phyloP scores from a whole-genome alignment of 2,888 invertebrate species.

The Rhimphoctona megacephalus region DNA sequence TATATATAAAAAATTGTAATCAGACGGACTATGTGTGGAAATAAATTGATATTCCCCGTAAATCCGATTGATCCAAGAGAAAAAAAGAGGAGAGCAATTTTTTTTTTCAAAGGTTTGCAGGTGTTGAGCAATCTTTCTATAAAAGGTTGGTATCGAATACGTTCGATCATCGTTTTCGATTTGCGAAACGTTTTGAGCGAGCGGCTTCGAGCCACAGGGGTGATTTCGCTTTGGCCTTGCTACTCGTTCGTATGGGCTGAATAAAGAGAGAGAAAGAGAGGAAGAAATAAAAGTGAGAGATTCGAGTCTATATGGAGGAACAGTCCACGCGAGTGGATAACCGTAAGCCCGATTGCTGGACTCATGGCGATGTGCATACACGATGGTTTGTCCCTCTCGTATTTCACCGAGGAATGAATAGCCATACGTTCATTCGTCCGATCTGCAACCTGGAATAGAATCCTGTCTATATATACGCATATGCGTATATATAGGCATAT shows the following conservation, averaged over 20 bases:
- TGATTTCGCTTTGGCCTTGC: conserved; percentile 50
- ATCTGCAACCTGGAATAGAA: conserved; percentile 58
- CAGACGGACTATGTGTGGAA: neutral
- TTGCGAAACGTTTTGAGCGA: conserved; percentile 68
- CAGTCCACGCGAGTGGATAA: conserved; percentile 63
- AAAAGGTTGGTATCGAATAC: conserved; percentile 62
- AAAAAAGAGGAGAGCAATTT: neutral
- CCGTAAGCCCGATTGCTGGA: conserved; percentile 78
- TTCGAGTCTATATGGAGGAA: conserved; percentile 64
- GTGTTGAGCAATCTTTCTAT: conserved; percentile 68
- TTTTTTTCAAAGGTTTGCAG: conserved; percentile 58
- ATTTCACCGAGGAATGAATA: conserved; percentile 65
- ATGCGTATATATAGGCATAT: conserved; percentile 12
- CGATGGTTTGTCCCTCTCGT: conserved; percentile 53
- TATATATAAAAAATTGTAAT: neutral
- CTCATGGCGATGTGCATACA: conserved; percentile 62
- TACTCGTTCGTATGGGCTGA: conserved; percentile 53
- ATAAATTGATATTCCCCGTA: conserved; percentile 2
- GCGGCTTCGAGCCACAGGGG: conserved; percentile 35
- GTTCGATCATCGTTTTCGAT: conserved; percentile 70
- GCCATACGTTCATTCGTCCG: conserved; percentile 63
- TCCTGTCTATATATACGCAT: conserved; percentile 53
- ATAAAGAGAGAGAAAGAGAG: conserved; percentile 60
- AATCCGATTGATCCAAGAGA: conserved; percentile 37
- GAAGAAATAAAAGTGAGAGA: conserved; percentile 66